Percentiles rank a stretch among this genome's conserved stretches.
Conservation (phyloP, 2,113 vertebrate species). For the Eonycteris spelaea region DNA sequence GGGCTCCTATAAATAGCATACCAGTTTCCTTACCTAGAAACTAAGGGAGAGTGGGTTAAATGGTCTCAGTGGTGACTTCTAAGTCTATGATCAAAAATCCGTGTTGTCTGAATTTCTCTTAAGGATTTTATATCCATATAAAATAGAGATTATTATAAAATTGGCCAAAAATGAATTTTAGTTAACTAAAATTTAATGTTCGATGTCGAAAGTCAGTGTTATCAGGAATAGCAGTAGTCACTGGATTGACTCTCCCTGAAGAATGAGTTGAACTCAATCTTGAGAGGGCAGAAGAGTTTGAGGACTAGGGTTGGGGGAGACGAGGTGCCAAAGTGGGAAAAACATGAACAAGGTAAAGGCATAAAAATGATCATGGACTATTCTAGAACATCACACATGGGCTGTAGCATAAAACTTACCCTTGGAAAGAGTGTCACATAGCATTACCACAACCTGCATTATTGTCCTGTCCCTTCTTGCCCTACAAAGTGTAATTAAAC, state of each 20-base stretch:
- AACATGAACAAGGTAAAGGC: not conserved
- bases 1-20: not conserved
- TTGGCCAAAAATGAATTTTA: not conserved
- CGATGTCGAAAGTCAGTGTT: not conserved
- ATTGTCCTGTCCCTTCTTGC: not conserved
- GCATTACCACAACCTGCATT: no score
- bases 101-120: not conserved
- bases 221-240: not conserved
- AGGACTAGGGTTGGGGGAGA: not conserved
- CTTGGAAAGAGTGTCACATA: not conserved
- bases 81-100: not conserved
- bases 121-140: not conserved
- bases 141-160: not conserved
- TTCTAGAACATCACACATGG: slow-evolving; percentile 1
- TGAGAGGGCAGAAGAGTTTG: not conserved
- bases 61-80: not conserved
- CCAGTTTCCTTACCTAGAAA: not conserved
- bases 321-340: not conserved
- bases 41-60: not conserved
- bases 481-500: not conserved
- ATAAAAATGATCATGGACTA: not conserved
- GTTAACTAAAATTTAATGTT: not conserved
- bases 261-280: not conserved
- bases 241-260: not conserved
- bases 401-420: not conserved